Evolutionary conservation across 2,888 invertebrate species (phyloP), one percentile per base, ranked within the genome.

Genomic region (Antheraea yamamai): DNA sequence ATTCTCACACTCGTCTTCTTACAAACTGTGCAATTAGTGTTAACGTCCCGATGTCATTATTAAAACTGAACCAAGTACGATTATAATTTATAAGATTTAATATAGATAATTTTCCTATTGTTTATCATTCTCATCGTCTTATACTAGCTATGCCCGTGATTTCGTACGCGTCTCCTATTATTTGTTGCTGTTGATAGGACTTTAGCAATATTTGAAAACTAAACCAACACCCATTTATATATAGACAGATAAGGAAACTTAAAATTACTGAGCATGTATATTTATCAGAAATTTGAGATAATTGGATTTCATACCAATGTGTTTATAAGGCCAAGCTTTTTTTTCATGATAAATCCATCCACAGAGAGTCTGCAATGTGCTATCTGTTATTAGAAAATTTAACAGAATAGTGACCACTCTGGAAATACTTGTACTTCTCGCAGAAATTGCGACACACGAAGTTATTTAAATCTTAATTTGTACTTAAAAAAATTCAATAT

Each of bases 31-130:
- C 70, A n/a, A 70, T 70, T 39, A 70, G 35, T 70, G 70, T 70
- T 39, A 35, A 39, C 12, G 70, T 35, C 35, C 39, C 18, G 7
- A 10, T 20, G n/a, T 70, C 39, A 10, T 70, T 70, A 70, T 76
- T 74, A 79, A 79, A 78, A 14, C 55, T 72, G 73, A 77, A 64
- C 76, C 75, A 72, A 77, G 73, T 75, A 66, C 12, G 12, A 26
- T 10, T 64, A 30, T 23, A 61, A 47, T 47, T n/a, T n/a, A 61
- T 61, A 61, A 61, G 61, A 61, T 61, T 61, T 23, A 39, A 23
- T 61, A 2, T 10, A 10, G 10, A 61, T 23, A 6, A n/a, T 61
- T n/a, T 61, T 61, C 8, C 23, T 8, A n/a, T 61, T 61, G 61
- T 23, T n/a, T 12, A 23, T n/a, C 10, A 23, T 10, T 61, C 23